Base-by-base conservation (phyloP, 2,797 vertebrate species). In the Lateolabrax maculatus region DNA sequence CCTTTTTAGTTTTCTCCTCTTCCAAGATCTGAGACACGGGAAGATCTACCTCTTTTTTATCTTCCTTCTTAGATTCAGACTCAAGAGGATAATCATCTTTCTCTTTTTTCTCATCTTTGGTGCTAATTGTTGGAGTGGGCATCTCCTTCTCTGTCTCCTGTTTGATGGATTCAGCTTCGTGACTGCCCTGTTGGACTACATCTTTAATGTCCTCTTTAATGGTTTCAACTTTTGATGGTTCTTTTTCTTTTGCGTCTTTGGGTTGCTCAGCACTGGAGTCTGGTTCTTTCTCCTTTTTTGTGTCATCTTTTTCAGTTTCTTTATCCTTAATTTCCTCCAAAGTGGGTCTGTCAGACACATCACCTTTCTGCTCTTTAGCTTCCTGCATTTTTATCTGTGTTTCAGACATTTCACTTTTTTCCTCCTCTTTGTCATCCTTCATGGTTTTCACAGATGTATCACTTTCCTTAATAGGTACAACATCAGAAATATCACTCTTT, bases 221-320 rank as follows among this genome's bases (percentile, higher is more conserved):
- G 13, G 60, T 53, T 80, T 89, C 69, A 65, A 1, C 75, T 73
- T 84, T 58, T 9, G 60, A 11, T 21, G 39, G 5, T 37, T 85
- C 67, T 56, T 71, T 0, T 13, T 85, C 71, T 79, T 75, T 76
- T 4, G 0, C 51, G 21, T 81, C 83, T 12, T 60, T 74, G 6
- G 52, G 9, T 39, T 69, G 37, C 29, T 85, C 70, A 3, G n/a
- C 16, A 4, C 9, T 49, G 6, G 31, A 23, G 5, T 85, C 70
- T 4, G 18, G 48, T 43, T 89, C 85, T 81, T 89, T 87, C 21
- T 83, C 81, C 57, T 73, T 78, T 51, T 62, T 76, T 12, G 51
- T 31, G 3, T 64, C 68, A 25, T 27, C 66, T 27, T 75, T 83
- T 49, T 78, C 48, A 53, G 31, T 63, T 29, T 77, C 80, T 80